Evolutionary conservation across 1,140 invertebrate genomes (phyloP).

Genomic region (Littorina saxatilis): DNA sequence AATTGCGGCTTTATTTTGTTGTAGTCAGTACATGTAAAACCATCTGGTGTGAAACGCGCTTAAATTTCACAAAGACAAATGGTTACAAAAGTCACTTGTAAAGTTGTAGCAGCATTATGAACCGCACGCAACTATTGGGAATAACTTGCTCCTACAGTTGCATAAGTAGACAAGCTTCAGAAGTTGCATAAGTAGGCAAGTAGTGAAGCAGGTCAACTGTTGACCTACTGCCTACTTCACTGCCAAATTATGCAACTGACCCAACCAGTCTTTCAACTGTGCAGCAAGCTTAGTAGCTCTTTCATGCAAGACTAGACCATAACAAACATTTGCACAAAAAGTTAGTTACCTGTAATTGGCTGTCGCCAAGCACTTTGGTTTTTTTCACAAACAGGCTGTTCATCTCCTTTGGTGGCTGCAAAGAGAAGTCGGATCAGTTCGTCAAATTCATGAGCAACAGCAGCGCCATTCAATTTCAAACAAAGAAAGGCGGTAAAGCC

Average conservation of each 20-base stretch:
- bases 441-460: background rate
- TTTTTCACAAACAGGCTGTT: constrained; percentile 37
- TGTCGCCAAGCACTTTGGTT: constrained; percentile 60
- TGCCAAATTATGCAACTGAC: too few relatives aligned
- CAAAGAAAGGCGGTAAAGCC: background rate
- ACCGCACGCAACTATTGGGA: background rate
- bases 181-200: too few relatives aligned
- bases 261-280: too few relatives aligned
- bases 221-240: too few relatives aligned
- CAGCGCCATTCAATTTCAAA: background rate
- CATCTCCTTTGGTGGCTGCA: constrained; percentile 45
- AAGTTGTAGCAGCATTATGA: background rate
- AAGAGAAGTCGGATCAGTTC: constrained; percentile 7
- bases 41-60: background rate
- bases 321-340: too few relatives aligned
- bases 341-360: constrained; percentile 58
- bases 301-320: too few relatives aligned
- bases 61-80: background rate
- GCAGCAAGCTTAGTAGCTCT: too few relatives aligned
- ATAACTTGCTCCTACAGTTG: background rate
- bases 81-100: background rate
- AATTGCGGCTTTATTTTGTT: background rate
- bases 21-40: background rate
- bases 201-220: too few relatives aligned
- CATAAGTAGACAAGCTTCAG: too few relatives aligned